Base-by-base conservation (phyloP, 2,797 vertebrate genomes). In the Scolopax bukidnonensis region DNA sequence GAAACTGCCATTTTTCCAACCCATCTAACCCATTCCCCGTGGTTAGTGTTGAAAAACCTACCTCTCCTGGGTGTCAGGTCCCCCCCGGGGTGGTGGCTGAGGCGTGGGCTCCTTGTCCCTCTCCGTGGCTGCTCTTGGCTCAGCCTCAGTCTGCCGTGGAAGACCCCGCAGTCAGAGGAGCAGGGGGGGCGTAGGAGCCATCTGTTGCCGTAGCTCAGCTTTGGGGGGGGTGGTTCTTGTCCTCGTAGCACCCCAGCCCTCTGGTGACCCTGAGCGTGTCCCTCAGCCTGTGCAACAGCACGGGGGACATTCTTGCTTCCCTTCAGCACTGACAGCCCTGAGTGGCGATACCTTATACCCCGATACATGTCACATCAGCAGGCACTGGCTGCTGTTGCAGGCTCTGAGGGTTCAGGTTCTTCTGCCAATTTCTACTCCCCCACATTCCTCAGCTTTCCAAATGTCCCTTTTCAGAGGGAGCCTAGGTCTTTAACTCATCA, bases 361-460 rank as follows among this genome's bases (percentile, higher is more conserved):
- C 7, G 32, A 18, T 4, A 15, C 3, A 12, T 78, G 63, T 71
- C 45, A 71, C 9, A 33, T n/a, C 41, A 36, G 69, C 0, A 0
- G 18, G 38, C 15, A 16, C 76, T 79, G 70, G 60, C 59, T 71
- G 57, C 76, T 56, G 13, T 30, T 56, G 53, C 25, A 17, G 74
- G 40, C 68, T 60, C 18, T 1, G 4, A 45, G 40, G 64, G 20
- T 3, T 11, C 25, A 28, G 67, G 36, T 40, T 87, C 78, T 75
- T n/a, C 25, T 82, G 61, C 81, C 2, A 14, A 40, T 82, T 88
- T 57, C 48, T 41, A 61, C 20, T 40, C 40, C 61, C 9, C 11
- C 8, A 4, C 24, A 32, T 82, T 86, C 75, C n/a, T 79, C 75
- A 80, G 43, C 54, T 78, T 84, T 79, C 70, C 78, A n/a, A 11